phyloP scores from a whole-genome alignment of 2,888 invertebrate genomes.

The Halictus ligatus region DNA sequence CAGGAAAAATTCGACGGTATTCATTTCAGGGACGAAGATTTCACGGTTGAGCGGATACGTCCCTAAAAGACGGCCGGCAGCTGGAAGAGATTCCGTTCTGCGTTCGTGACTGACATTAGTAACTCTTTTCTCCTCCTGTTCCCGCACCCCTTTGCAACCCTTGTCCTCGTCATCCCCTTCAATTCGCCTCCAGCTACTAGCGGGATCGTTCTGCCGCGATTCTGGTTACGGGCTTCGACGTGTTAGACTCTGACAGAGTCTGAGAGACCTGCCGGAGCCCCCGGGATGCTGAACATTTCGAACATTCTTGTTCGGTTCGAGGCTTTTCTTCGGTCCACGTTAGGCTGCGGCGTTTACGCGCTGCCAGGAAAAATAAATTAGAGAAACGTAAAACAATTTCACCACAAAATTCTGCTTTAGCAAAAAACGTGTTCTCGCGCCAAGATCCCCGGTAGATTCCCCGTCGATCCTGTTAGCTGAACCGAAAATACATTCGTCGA shows the following conservation, averaged over 20 bases:
- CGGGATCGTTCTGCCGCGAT: constrained; percentile 29
- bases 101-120: constrained; percentile 74
- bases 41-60: constrained; percentile 58
- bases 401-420: too few relatives aligned
- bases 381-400: neutral
- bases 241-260: neutral
- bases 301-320: neutral
- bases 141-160: constrained; percentile 31
- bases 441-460: too few relatives aligned
- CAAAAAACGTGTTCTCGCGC: too few relatives aligned
- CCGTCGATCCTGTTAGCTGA: too few relatives aligned
- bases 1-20: constrained; percentile 65
- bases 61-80: constrained; percentile 62
- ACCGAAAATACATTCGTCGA: neutral
- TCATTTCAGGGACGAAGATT: constrained; percentile 67
- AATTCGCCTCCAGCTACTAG: neutral
- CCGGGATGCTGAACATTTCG: neutral
- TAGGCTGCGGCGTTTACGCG: neutral
- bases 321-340: neutral
- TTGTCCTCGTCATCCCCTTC: constrained; percentile 32
- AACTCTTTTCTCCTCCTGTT: constrained; percentile 63
- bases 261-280: neutral
- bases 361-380: neutral
- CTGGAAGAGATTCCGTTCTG: constrained; percentile 67
- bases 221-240: neutral